Conservation (phyloP, 2,888 invertebrate species). For the Stictocephala bisonia region DNA sequence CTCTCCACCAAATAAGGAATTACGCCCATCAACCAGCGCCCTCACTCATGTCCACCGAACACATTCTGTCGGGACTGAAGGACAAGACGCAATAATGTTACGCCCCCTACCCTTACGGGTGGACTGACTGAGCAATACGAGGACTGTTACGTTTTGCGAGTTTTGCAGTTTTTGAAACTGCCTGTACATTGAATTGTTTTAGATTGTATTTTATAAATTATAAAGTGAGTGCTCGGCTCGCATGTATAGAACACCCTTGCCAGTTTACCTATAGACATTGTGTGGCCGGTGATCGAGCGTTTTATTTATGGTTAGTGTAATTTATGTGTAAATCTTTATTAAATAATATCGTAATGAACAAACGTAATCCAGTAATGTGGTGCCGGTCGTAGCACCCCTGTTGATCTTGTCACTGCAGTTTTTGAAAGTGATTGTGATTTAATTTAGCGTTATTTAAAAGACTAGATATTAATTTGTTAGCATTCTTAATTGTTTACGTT, state of each 20-base stretch:
- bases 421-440: constrained; percentile 38
- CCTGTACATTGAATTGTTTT: constrained; percentile 38
- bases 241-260: constrained; percentile 38
- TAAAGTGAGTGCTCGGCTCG: not conserved
- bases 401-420: no score
- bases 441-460: constrained; percentile 29
- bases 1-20: constrained; percentile 95
- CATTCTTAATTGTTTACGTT: constrained; percentile 34
- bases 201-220: constrained; percentile 46
- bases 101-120: constrained; percentile 48
- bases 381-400: no score
- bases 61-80: constrained; percentile 60
- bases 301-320: constrained; percentile 35
- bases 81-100: constrained; percentile 59
- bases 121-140: constrained; percentile 30
- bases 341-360: constrained; percentile 10
- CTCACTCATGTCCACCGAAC: constrained; percentile 59
- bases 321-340: constrained; percentile 41
- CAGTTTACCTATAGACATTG: constrained; percentile 12
- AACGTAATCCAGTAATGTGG: no score
- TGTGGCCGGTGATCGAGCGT: not conserved
- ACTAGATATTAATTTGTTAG: constrained; percentile 38
- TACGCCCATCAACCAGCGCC: constrained; percentile 92
- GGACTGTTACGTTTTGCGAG: constrained; percentile 14
- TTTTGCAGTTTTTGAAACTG: constrained; percentile 37